phyloP scores from a whole-genome alignment of 1,140 invertebrate species.

The Aphaenogaster rudis region DNA sequence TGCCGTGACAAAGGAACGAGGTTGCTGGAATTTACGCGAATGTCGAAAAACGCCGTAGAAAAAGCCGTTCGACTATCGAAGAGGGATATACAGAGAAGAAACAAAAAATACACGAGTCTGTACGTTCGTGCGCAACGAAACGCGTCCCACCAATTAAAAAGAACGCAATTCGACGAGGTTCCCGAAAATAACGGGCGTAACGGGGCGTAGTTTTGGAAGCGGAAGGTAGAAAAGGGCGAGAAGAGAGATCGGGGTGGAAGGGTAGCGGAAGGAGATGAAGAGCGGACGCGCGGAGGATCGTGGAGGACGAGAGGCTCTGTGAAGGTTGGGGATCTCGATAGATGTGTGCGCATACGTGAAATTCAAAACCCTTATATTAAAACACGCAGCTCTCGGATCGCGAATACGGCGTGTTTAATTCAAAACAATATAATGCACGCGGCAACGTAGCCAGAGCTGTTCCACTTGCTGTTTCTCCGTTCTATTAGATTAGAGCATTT shows the following conservation, averaged over 20 bases:
- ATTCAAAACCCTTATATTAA: conserved; percentile 83
- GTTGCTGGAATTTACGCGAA: conserved; percentile 48
- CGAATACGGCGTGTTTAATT: conserved; percentile 77
- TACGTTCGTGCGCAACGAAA: conserved; percentile 26
- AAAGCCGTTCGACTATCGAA: conserved; percentile 29
- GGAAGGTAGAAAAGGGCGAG: conserved; percentile 50
- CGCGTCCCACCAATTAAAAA: conserved; percentile 44
- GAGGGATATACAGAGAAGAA: conserved; percentile 6
- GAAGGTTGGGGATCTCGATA: conserved; percentile 63
- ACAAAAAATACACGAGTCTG: conserved; percentile 46
- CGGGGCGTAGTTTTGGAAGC: conserved; percentile 76
- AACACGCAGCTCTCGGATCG: conserved; percentile 74
- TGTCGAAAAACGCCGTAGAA: conserved; percentile 43
- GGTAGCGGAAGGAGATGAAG: conserved; percentile 20
- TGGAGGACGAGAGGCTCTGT: conserved; percentile 7
- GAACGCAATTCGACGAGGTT: conserved; percentile 66
- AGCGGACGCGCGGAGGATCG: conserved; percentile 19
- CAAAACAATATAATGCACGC: conserved; percentile 82
- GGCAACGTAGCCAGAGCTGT: conserved; percentile 75
- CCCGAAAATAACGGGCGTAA: conserved; percentile 82
- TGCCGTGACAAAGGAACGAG: conserved; percentile 54
- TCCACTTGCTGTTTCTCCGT: neutral
- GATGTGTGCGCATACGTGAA: conserved; percentile 76
- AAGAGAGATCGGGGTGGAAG: conserved; percentile 47
- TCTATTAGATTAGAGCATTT: neutral